Evolutionary conservation across 1,140 invertebrate genomes (phyloP).

Genomic region (Paramacrobiotus metropolitanus): DNA sequence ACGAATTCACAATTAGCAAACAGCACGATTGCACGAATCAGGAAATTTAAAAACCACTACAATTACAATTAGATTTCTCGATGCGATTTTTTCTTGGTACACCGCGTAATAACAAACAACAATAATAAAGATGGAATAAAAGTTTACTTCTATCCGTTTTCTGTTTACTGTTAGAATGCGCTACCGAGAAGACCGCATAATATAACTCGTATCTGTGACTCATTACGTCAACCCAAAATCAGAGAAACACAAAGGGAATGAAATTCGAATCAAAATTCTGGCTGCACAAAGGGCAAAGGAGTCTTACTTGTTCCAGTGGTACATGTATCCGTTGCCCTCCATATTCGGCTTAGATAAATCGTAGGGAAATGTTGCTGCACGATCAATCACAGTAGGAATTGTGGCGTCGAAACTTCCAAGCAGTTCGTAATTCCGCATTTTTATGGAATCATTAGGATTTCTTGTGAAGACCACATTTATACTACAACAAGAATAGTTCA

Average conservation of each 20-base stretch:
- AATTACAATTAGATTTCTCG: no score
- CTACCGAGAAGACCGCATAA: no score
- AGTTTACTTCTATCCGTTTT: no score
- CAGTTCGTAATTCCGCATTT: slow-evolving; percentile 4
- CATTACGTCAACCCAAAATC: no score
- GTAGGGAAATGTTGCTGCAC: not conserved
- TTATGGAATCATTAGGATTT: not conserved
- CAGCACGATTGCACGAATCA: not conserved
- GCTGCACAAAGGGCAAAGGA: no score
- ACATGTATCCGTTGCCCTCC: not conserved
- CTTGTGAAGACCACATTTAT: not conserved
- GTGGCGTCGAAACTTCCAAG: not conserved
- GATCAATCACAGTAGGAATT: not conserved
- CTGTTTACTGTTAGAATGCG: no score
- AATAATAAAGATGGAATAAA: no score
- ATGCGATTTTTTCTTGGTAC: no score
- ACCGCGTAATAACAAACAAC: no score
- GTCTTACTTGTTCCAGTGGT: slow-evolving; percentile 3
- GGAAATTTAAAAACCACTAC: not conserved
- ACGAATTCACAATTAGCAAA: not conserved
- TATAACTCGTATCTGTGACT: no score
- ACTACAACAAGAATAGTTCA: not conserved
- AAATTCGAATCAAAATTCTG: no score
- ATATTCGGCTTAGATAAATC: not conserved
- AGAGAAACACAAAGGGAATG: no score